Percentiles rank a stretch among this genome's conserved stretches.
phyloP scores from a whole-genome alignment of 2,797 vertebrate genomes.

The Sebastes steindachneri region DNA sequence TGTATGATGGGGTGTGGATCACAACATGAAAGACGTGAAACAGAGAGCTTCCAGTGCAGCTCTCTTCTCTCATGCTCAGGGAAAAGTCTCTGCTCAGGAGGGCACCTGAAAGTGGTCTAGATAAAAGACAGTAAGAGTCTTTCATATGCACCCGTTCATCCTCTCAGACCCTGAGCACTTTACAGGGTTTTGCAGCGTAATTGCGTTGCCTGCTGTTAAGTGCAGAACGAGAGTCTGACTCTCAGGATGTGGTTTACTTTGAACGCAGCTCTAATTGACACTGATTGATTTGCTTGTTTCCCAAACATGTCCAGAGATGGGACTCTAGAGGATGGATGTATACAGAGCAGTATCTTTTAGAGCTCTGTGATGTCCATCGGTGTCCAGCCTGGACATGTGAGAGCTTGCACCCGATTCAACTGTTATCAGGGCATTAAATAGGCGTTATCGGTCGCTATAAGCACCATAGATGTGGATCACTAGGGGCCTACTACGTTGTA shows the following conservation, averaged over 20 bases:
- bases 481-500: no score
- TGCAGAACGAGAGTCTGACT: conserved; percentile 67
- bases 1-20: conserved; percentile 46
- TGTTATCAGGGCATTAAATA: no score
- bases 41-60: conserved; percentile 43
- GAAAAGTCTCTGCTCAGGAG: conserved; percentile 58
- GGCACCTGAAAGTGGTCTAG: conserved; percentile 53
- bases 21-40: conserved; percentile 63
- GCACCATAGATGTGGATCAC: no score
- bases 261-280: conserved; percentile 83
- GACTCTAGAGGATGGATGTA: conserved; percentile 48
- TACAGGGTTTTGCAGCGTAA: conserved; percentile 69
- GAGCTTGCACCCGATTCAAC: no score
- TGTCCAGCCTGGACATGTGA: conserved; percentile 4
- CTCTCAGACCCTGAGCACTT: conserved; percentile 71
- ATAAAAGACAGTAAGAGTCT: conserved; percentile 71
- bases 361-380: conserved; percentile 38
- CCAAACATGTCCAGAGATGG: conserved; percentile 68
- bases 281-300: conserved; percentile 84
- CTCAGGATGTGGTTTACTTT: conserved; percentile 82
- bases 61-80: conserved; percentile 39
- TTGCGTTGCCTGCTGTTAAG: conserved; percentile 81
- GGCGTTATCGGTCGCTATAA: no score
- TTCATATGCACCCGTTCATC: conserved; percentile 61
- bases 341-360: conserved; percentile 47